Conservation (phyloP, 1,140 invertebrate species). For the Drosophila bocki region DNA sequence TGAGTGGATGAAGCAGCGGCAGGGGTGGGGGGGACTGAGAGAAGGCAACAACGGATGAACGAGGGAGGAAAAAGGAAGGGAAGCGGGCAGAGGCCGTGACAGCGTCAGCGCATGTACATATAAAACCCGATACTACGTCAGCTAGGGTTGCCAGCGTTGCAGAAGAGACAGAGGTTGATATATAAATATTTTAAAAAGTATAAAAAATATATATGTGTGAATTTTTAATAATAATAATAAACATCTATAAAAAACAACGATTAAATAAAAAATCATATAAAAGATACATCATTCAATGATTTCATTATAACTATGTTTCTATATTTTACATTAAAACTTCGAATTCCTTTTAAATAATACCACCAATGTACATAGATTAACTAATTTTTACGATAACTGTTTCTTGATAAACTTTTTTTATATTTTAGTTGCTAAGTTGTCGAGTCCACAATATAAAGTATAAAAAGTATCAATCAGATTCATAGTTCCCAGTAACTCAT, state of each 20-base stretch:
- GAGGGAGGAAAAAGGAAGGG: constrained; percentile 40
- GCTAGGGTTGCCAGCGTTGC: constrained; percentile 61
- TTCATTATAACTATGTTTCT: too few species aligned
- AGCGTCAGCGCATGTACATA: constrained; percentile 80
- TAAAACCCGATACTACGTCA: constrained; percentile 78
- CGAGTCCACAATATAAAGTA: background rate
- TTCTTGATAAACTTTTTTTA: background rate
- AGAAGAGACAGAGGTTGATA: background rate
- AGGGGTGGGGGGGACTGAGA: constrained; percentile 9
- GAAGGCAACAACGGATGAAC: constrained; percentile 30
- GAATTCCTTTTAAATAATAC: too few species aligned
- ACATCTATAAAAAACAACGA: too few species aligned
- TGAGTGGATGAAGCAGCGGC: constrained; percentile 32
- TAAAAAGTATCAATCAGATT: background rate
- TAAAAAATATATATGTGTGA: background rate
- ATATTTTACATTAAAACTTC: background rate
- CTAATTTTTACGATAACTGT: too few species aligned
- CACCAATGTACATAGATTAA: too few species aligned
- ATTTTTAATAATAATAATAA: background rate
- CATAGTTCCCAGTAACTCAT: background rate
- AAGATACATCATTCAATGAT: background rate
- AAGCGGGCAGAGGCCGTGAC: constrained; percentile 75
- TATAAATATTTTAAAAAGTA: background rate
- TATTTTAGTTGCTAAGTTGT: background rate
- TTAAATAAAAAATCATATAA: background rate